Base-by-base conservation (phyloP, 2,797 vertebrate genomes). In the Rallus crepitans region DNA sequence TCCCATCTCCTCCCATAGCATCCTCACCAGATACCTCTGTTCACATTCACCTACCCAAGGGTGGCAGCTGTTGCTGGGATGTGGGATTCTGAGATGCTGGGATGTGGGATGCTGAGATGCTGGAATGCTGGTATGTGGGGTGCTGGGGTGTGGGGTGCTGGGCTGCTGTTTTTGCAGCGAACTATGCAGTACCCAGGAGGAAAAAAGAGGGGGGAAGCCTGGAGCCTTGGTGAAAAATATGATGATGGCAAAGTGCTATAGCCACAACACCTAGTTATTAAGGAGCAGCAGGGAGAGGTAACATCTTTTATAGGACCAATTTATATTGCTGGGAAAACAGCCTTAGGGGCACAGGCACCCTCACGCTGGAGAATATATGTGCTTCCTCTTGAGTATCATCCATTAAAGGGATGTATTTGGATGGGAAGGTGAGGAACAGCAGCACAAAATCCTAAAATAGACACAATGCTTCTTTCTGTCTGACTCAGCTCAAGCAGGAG, bases 381-480 rank as follows among this genome's bases (percentile, higher is more conserved):
- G 75, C 79, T 85, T 87, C 68, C 92, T 85, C 68, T 37, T 0
- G 0, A 59, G 79, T 8, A 14, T 73, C 82, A 94, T 65, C 83
- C 81, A 94, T 96, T 96, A 82, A 87, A 90, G 88, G 86, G 86
- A 84, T 86, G 83, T 25, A 72, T 90, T 90, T 93, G 66, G 81
- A 72, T 13, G 13, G 76, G 79, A 37, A 55, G 37, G 21, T 42
- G n/a, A 92, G 66, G 20, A 89, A 24, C 89, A 82, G 77, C 77
- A 82, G 69, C 73, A 94, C 59, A 76, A 84, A 89, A 69, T 33
- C 90, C 70, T 65, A 81, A 94, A 94, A 89, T 84, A 94, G 89
- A 9, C 37, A 84, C 0, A 40, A 37, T 55, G 65, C 37, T 90
- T 83, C 92, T 91, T 93, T 77, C 86, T 92, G 45, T 39, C 89